These are phyloP conservation scores for Scaptomyza montana DNA, from an alignment of 1,140 invertebrate species.

Conservation along the genomic window DNA sequence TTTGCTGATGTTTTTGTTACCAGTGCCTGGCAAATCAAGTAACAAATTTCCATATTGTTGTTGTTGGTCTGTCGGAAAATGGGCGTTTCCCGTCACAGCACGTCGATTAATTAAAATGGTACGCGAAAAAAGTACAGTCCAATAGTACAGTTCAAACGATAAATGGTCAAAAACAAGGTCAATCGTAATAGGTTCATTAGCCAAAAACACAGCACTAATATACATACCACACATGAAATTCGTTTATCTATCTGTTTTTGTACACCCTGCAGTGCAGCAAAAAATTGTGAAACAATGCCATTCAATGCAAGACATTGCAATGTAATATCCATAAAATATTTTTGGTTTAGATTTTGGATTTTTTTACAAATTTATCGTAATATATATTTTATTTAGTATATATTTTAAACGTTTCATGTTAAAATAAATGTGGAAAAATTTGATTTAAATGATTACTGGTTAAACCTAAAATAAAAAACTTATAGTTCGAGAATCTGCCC, in stretches of 20 bases:
- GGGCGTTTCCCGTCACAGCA: constrained; percentile 58
- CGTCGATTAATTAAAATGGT: constrained; percentile 10
- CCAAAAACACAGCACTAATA: constrained; percentile 23
- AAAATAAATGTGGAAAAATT: no score
- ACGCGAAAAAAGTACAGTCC: constrained; percentile 11
- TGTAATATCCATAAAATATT: no score
- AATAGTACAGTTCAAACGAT: constrained; percentile 19
- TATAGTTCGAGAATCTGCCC: no score
- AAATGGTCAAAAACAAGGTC: constrained; percentile 57
- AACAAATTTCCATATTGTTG: constrained; percentile 53
- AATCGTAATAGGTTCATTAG: constrained; percentile 73
- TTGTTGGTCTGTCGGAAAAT: constrained; percentile 56
- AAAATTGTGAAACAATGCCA: no score
- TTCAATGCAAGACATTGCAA: no score
- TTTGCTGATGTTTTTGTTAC: constrained; percentile 22
- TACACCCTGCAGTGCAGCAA: not conserved
- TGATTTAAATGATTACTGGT: no score
- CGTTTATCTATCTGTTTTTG: constrained; percentile 9
- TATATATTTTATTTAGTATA: no score
- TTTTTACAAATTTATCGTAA: no score
- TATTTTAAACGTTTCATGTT: no score
- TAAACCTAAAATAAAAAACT: no score
- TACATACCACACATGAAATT: constrained; percentile 2
- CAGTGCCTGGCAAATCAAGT: constrained; percentile 55
- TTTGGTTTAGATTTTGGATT: no score